Conservation (phyloP, 1,140 invertebrate genomes). For the Drosophila pandora region DNA sequence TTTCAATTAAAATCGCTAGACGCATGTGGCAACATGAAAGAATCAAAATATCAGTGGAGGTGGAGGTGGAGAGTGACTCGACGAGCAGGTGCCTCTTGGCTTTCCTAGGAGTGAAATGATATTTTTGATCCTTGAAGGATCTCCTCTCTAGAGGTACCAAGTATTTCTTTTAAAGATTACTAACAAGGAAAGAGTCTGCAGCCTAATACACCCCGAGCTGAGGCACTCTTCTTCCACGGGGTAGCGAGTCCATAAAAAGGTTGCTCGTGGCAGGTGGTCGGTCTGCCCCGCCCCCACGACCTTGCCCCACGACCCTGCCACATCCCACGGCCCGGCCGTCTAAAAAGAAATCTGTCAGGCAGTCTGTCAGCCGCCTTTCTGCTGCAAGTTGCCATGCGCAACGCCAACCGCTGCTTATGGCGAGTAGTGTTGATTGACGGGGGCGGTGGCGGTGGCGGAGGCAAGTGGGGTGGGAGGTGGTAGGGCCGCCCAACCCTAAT, state of each 20-base stretch:
- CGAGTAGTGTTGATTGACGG: conserved; percentile 2
- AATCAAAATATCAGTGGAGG: not conserved
- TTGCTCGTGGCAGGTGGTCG: conserved; percentile 40
- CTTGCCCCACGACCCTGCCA: not conserved
- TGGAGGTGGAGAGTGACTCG: too few species aligned
- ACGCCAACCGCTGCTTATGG: conserved; percentile 43
- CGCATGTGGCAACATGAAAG: not conserved
- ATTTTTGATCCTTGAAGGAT: too few species aligned
- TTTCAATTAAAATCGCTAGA: conserved; percentile 36
- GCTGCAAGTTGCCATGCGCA: conserved; percentile 38
- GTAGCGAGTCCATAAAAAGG: conserved; percentile 22
- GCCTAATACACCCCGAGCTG: too few species aligned
- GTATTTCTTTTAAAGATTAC: too few species aligned
- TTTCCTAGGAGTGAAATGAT: too few species aligned
- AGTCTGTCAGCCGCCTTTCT: conserved; percentile 29
- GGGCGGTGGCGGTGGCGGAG: not conserved
- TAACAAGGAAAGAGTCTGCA: too few species aligned
- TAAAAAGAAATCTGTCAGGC: conserved; percentile 14
- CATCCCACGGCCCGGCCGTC: not conserved
- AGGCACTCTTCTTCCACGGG: not conserved
- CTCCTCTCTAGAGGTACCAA: too few species aligned
- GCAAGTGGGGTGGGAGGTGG: too few species aligned
- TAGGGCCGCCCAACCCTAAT: conserved; percentile 25
- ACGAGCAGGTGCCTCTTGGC: not conserved
- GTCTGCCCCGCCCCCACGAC: not conserved